These are phyloP conservation scores for Drosophila lacicola DNA, from an alignment of 2,888 invertebrate genomes.

Conservation along the genomic window DNA sequence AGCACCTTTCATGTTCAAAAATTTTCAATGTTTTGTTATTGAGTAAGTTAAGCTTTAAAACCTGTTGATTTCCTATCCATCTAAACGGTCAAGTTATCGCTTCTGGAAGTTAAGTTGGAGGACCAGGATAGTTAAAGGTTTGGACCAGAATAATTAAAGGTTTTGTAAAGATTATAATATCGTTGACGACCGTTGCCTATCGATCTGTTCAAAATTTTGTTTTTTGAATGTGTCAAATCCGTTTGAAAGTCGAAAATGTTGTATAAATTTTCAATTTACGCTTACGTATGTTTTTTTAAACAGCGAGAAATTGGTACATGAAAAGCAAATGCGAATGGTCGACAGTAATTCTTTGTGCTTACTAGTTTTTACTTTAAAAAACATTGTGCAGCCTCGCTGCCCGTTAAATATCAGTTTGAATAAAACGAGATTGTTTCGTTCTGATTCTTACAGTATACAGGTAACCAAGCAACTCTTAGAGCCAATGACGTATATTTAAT, in stretches of 20 bases:
- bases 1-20: slow-evolving; percentile 90
- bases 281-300: no score
- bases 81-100: slow-evolving; percentile 8
- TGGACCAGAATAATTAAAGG: no score
- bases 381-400: no score
- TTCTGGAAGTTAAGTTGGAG: neutral
- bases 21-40: slow-evolving; percentile 88
- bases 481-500: no score
- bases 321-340: no score
- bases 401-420: no score
- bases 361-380: no score
- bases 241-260: neutral
- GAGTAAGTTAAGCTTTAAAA: slow-evolving; percentile 64
- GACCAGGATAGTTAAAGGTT: no score
- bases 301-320: neutral
- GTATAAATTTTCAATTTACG: neutral
- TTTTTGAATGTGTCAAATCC: slow-evolving; percentile 5
- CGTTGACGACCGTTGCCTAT: neutral
- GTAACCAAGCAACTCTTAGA: neutral
- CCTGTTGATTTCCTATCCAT: neutral
- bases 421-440: neutral
- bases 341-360: neutral
- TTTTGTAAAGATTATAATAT: no score
- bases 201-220: neutral
- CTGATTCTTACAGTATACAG: neutral